Evolutionary conservation across 2,113 vertebrate genomes (phyloP).

Genomic region (Odocoileus hemionus): DNA sequence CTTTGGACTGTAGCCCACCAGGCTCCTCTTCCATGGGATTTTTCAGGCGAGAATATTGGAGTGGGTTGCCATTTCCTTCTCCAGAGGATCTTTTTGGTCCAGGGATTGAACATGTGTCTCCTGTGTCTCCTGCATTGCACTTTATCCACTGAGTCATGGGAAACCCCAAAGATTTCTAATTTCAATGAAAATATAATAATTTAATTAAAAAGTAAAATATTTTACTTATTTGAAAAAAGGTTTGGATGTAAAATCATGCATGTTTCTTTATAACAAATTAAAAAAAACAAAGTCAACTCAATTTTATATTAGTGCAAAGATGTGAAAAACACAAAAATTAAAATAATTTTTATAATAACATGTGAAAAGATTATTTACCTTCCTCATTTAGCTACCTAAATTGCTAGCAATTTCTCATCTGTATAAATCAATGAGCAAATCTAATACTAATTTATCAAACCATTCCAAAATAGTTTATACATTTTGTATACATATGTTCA

Average conservation of each 20-base stretch:
- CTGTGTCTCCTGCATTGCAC: not conserved
- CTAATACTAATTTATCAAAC: not conserved
- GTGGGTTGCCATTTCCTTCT: not conserved
- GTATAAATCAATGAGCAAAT: not conserved
- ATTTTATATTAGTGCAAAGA: not conserved
- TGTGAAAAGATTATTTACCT: not conserved
- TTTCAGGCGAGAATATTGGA: not conserved
- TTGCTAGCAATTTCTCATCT: not conserved
- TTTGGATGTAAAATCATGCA: not conserved
- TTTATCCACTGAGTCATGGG: not conserved
- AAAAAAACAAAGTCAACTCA: not conserved
- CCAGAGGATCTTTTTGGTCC: not conserved
- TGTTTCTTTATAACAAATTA: not conserved
- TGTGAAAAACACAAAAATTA: not conserved
- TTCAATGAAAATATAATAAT: not conserved
- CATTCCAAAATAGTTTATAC: not conserved
- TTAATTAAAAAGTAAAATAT: not conserved
- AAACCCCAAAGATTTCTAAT: not conserved
- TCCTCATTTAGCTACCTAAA: not conserved
- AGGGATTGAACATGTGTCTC: not conserved
- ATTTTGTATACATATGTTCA: not conserved
- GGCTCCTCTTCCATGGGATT: not conserved
- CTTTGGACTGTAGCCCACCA: not conserved
- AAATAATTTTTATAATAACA: not conserved
- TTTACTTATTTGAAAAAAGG: not conserved